A percentile compares a stretch with the other conserved stretches of the same genome.
These are phyloP conservation scores for Quiscalus mexicanus DNA, from an alignment of 2,113 vertebrate genomes.

Conservation along the genomic window DNA sequence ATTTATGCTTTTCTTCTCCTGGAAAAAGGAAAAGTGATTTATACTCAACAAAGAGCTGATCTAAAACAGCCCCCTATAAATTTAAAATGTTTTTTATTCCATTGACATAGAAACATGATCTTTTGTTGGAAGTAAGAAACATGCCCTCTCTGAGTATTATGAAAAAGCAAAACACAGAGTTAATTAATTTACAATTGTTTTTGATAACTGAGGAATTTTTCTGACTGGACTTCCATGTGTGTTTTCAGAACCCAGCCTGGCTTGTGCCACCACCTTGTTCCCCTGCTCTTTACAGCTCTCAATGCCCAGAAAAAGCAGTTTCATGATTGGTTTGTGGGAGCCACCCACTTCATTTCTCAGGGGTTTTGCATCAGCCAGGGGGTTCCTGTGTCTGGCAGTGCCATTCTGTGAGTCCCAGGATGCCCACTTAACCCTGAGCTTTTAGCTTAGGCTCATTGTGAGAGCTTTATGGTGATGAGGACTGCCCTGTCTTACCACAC, in stretches of 20 bases:
- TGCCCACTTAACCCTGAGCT: background rate
- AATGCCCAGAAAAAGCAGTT: background rate
- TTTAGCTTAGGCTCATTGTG: background rate
- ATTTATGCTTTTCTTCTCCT: slow-evolving; percentile 40
- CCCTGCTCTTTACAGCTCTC: background rate
- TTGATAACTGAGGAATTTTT: background rate
- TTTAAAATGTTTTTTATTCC: slow-evolving; percentile 17
- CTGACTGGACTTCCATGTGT: background rate
- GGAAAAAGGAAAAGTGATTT: slow-evolving; percentile 51
- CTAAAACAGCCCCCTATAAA: background rate
- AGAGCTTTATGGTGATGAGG: background rate
- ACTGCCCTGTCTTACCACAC: background rate
- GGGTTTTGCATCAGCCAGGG: background rate
- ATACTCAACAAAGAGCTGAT: slow-evolving; percentile 24
- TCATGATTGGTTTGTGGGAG: background rate
- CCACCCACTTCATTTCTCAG: background rate
- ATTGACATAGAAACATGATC: slow-evolving; percentile 8
- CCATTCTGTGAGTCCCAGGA: background rate
- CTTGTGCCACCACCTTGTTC: background rate
- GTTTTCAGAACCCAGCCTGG: background rate
- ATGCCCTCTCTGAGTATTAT: background rate
- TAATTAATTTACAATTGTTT: background rate
- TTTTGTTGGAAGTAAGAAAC: slow-evolving; percentile 35
- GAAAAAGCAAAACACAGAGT: background rate
- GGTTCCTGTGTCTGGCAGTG: background rate